Conservation (phyloP, 2,797 vertebrate genomes). For the Coccyzus lansbergi region DNA sequence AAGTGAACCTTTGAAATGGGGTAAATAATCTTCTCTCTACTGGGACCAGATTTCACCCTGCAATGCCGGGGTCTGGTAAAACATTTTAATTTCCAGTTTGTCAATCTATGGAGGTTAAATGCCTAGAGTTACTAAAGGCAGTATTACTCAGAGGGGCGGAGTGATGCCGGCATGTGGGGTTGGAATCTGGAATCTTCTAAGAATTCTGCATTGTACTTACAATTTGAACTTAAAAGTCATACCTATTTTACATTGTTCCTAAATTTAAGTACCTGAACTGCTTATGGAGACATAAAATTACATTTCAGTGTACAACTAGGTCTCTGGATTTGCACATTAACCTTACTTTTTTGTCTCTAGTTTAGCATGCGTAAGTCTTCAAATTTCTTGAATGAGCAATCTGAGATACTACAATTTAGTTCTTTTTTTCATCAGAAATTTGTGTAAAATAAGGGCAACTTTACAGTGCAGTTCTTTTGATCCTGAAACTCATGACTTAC, state of each 20-base stretch:
- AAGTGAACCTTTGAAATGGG: neutral
- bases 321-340: neutral
- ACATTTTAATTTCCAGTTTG: slow-evolving; percentile 28
- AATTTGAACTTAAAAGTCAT: neutral
- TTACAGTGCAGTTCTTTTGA: neutral
- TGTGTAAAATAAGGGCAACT: neutral
- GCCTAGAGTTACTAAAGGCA: neutral
- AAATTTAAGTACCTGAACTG: neutral
- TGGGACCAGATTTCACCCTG: neutral
- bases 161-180: neutral
- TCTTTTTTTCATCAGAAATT: neutral
- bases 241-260: accelerated
- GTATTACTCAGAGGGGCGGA: neutral
- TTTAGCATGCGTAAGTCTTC: accelerated
- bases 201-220: neutral
- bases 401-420: neutral
- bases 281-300: neutral
- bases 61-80: neutral
- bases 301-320: neutral
- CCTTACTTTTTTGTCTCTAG: neutral
- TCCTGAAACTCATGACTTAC: neutral
- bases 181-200: neutral
- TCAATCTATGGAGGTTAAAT: neutral
- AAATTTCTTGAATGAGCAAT: neutral
- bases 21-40: neutral